Conservation (phyloP, 2,888 invertebrate species). For the Harmothoe impar region DNA sequence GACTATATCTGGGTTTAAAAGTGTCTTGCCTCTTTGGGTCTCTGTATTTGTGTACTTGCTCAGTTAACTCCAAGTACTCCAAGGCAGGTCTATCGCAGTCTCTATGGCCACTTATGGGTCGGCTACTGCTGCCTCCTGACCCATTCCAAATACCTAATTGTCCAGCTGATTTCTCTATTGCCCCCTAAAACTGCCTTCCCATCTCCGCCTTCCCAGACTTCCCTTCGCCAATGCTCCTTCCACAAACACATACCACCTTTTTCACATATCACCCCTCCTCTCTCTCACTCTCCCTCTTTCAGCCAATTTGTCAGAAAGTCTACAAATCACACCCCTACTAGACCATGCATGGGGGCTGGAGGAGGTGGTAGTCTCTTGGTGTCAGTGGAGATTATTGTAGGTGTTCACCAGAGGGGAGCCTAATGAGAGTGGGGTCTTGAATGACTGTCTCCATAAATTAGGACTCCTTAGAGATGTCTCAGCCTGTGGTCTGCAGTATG, state of each 20-base stretch:
- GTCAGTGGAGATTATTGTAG: background rate
- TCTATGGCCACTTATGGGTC: too few species aligned
- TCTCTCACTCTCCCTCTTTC: background rate
- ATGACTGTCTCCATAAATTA: conserved; percentile 18
- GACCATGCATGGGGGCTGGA: background rate
- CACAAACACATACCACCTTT: background rate
- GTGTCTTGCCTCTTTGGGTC: too few species aligned
- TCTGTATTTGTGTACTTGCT: too few species aligned
- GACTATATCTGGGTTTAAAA: too few species aligned
- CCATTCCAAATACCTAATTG: too few species aligned
- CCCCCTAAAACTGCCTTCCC: background rate
- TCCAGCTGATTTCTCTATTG: too few species aligned
- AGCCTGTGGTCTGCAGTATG: background rate
- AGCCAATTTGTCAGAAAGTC: conserved; percentile 8
- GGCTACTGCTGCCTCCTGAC: too few species aligned
- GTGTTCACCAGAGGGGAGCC: conserved; percentile 11
- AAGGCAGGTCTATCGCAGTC: too few species aligned
- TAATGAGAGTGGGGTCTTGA: conserved; percentile 9
- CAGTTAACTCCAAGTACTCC: too few species aligned
- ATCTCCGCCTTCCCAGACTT: background rate
- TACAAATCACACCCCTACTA: conserved; percentile 22
- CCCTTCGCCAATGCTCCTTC: background rate
- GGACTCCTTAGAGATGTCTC: background rate
- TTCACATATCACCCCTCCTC: background rate
- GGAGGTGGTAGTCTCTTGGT: background rate